A percentile compares a stretch with the other conserved stretches of the same genome.
Conservation (phyloP, 2,888 invertebrate species). For the Drosophila paracracens region DNA sequence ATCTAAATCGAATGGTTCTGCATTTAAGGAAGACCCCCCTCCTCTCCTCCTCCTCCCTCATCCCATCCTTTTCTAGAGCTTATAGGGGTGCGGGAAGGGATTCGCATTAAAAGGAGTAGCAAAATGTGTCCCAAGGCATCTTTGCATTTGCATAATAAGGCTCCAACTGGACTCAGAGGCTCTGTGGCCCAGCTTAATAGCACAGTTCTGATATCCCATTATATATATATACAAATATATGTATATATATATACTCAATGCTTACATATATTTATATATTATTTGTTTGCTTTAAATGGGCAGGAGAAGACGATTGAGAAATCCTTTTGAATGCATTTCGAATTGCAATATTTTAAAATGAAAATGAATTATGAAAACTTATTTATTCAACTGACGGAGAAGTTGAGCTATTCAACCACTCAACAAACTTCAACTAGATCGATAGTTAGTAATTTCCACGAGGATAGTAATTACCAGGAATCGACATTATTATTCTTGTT, state of each 20-base stretch:
- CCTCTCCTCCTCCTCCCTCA: neutral
- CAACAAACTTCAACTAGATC: neutral
- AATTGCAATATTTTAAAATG: slow-evolving; percentile 4
- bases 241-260: slow-evolving; percentile 32
- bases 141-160: slow-evolving; percentile 82
- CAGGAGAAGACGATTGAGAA: neutral
- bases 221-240: slow-evolving; percentile 19
- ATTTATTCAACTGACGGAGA: neutral
- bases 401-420: neutral
- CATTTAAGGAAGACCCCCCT: neutral
- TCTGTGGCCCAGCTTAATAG: slow-evolving; percentile 57
- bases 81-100: slow-evolving; percentile 4
- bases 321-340: slow-evolving; percentile 9
- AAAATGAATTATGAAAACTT: neutral
- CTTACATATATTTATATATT: slow-evolving; percentile 22
- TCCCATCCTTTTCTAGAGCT: neutral
- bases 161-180: slow-evolving; percentile 63
- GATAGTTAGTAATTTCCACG: neutral
- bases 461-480: too few species aligned
- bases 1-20: slow-evolving; percentile 83
- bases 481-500: neutral
- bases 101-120: slow-evolving; percentile 70
- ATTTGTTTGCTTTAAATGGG: neutral
- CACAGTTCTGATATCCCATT: slow-evolving; percentile 29
- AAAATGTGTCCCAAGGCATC: slow-evolving; percentile 46